Evolutionary conservation across 2,797 vertebrate species (phyloP).

Genomic region (Uromys caudimaculatus): DNA sequence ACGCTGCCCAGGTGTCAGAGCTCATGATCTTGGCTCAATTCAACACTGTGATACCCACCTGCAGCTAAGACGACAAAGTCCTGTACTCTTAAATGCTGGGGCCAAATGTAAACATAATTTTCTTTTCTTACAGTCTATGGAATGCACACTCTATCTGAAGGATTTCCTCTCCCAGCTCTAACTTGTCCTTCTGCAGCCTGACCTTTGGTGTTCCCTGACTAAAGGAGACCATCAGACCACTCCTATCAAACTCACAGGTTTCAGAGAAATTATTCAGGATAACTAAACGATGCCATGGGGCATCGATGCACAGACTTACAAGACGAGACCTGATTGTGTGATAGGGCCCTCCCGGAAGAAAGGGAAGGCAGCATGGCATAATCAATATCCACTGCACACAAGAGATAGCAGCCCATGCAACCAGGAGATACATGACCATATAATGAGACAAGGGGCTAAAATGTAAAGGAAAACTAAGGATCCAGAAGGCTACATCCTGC

Average conservation of each 20-base stretch:
- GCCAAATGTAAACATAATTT: background rate
- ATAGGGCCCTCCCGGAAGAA: background rate
- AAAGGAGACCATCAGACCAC: background rate
- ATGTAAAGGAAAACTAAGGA: background rate
- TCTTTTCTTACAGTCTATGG: background rate
- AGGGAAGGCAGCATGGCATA: background rate
- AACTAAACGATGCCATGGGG: background rate
- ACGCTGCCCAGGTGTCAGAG: background rate
- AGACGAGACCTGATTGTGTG: too few species aligned
- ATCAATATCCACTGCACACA: background rate
- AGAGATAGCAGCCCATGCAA: background rate
- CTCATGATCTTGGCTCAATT: background rate
- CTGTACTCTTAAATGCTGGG: background rate
- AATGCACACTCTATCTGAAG: background rate
- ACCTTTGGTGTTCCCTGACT: background rate
- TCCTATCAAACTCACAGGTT: background rate
- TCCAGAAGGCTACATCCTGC: background rate
- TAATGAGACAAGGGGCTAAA: background rate
- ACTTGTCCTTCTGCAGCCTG: background rate
- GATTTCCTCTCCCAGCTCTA: background rate
- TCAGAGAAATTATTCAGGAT: background rate
- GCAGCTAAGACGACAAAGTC: background rate
- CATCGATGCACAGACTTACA: background rate
- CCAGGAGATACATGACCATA: background rate
- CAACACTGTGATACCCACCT: background rate